phyloP scores from a whole-genome alignment of 2,888 invertebrate genomes.

The Lacanobia oleracea region DNA sequence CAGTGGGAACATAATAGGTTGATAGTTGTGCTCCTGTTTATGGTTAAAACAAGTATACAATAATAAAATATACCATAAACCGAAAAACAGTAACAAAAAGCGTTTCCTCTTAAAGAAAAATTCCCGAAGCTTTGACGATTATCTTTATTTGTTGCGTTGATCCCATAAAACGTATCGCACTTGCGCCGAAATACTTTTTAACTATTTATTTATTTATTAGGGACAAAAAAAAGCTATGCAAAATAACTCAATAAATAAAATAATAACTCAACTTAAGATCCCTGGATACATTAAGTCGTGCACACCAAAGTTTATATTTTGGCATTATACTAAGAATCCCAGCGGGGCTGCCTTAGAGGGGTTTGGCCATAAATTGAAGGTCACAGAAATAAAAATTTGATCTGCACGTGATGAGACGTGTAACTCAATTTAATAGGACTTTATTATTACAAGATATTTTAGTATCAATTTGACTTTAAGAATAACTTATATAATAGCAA shows the following conservation, averaged over 20 bases:
- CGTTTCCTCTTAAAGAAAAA: neutral
- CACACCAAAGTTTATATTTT: neutral
- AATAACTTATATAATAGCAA: conserved; percentile 14
- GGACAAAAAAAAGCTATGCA: too few relatives aligned
- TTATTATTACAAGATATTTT: conserved; percentile 39
- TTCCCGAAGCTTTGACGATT: neutral
- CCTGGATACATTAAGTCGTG: neutral
- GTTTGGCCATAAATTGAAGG: conserved; percentile 39
- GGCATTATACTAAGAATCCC: conserved; percentile 19
- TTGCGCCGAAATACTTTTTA: neutral
- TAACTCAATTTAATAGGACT: conserved; percentile 40
- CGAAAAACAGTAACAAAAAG: too few relatives aligned
- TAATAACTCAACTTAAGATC: neutral
- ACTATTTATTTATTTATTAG: too few relatives aligned
- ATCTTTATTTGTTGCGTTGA: neutral
- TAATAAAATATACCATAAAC: too few relatives aligned
- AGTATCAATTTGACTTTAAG: conserved; percentile 39
- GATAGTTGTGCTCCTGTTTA: neutral
- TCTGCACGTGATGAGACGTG: conserved; percentile 12
- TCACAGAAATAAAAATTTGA: conserved; percentile 18
- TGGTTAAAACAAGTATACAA: too few relatives aligned
- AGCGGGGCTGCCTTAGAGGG: neutral
- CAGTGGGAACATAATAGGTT: neutral
- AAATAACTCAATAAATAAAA: neutral
- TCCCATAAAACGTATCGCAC: neutral